These are phyloP conservation scores for Bembecia ichneumoniformis DNA, from an alignment of 2,888 invertebrate genomes.

Conservation along the genomic window DNA sequence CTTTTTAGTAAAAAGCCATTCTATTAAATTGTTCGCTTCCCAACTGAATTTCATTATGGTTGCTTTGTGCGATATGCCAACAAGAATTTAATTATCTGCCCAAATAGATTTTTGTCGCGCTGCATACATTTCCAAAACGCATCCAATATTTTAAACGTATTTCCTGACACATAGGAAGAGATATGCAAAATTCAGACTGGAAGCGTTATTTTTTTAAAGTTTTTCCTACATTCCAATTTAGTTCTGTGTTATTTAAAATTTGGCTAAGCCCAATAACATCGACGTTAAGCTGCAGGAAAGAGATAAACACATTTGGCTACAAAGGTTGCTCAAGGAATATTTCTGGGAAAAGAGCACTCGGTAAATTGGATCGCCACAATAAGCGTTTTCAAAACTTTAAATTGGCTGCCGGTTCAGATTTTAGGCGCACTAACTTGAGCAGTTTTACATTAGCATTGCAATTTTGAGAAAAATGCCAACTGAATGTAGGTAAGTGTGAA, in stretches of 20 bases:
- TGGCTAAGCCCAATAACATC: neutral
- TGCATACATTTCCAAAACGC: conserved; percentile 18
- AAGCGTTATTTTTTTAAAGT: neutral
- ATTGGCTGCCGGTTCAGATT: conserved; percentile 2
- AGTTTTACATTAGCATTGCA: neutral
- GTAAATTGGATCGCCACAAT: neutral
- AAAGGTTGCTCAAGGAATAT: neutral
- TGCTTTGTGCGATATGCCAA: conserved; percentile 35
- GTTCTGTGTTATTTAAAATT: too few relatives aligned
- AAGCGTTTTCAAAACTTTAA: conserved; percentile 7
- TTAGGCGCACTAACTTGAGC: neutral
- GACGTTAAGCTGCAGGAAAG: neutral
- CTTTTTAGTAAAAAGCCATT: neutral
- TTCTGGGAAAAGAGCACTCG: neutral
- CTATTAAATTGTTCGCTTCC: neutral
- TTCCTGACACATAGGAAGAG: neutral
- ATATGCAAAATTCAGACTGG: neutral
- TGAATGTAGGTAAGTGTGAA: too few relatives aligned
- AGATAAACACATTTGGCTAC: neutral
- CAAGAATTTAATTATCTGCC: conserved; percentile 53
- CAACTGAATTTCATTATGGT: conserved; percentile 21
- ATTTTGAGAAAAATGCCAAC: conserved; percentile 11
- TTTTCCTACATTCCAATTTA: too few relatives aligned
- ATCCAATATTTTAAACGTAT: conserved; percentile 15
- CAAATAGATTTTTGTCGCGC: conserved; percentile 35